These are phyloP conservation scores for Scaptomyza pallida DNA, from an alignment of 1,140 invertebrate genomes.

Conservation along the genomic window DNA sequence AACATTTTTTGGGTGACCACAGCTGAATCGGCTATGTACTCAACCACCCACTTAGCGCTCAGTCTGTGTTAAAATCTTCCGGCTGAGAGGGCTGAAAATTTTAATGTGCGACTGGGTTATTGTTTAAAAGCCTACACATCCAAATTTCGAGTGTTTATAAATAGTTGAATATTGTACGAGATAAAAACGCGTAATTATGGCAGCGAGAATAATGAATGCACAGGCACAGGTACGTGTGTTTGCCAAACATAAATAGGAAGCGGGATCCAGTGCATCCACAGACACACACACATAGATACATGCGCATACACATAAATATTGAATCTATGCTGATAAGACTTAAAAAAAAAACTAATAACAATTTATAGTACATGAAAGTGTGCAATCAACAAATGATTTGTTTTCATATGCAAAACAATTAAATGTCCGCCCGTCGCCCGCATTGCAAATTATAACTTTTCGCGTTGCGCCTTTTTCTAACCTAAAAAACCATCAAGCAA, in stretches of 20 bases:
- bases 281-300: conserved; percentile 15
- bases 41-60: conserved; percentile 20
- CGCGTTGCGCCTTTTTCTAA: conserved; percentile 67
- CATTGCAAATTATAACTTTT: conserved; percentile 47
- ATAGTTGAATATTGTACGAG: conserved; percentile 43
- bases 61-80: conserved; percentile 82
- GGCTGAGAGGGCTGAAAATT: conserved; percentile 83
- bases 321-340: conserved; percentile 51
- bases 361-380: conserved; percentile 16
- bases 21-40: not conserved
- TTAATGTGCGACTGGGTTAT: conserved; percentile 54
- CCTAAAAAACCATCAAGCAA: conserved; percentile 64
- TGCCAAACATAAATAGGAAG: not conserved
- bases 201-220: conserved; percentile 70
- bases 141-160: conserved; percentile 42
- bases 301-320: conserved; percentile 1
- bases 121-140: conserved; percentile 39
- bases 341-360: conserved; percentile 40
- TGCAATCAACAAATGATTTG: conserved; percentile 33
- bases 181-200: conserved; percentile 67
- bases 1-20: not conserved
- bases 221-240: conserved; percentile 69
- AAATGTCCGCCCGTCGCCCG: not conserved
- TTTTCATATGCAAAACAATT: conserved; percentile 33
- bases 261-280: conserved; percentile 36